Conservation (phyloP, 2,113 vertebrate species). For the Elachura formosa region DNA sequence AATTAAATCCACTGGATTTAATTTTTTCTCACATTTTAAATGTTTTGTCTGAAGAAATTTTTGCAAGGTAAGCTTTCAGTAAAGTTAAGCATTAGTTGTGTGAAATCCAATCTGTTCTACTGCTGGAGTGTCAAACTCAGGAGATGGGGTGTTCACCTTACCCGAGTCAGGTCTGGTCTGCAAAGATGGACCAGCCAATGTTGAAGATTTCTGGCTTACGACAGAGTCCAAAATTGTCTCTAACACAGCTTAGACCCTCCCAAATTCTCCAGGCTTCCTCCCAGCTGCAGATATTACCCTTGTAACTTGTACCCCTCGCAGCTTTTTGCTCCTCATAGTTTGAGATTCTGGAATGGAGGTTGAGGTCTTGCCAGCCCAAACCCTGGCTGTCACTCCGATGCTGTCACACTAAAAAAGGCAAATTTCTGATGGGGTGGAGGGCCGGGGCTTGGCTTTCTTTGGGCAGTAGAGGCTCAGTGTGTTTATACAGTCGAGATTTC, state of each 20-base stretch:
- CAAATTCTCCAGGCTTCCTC: not conserved
- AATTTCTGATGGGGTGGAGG: not conserved
- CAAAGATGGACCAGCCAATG: not conserved
- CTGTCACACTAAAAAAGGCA: not conserved
- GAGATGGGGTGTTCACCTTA: fast-evolving
- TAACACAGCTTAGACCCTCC: not conserved
- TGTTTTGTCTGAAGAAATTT: not conserved
- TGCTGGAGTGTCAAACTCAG: not conserved
- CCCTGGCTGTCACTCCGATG: not conserved
- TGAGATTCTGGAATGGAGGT: not conserved
- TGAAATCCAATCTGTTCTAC: not conserved
- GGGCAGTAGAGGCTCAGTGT: not conserved
- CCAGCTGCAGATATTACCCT: not conserved
- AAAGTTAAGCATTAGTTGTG: not conserved
- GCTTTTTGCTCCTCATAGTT: fast-evolving
- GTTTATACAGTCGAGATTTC: not conserved
- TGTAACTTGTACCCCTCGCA: no score
- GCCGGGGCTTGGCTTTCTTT: not conserved
- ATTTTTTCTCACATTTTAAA: not conserved
- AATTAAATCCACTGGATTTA: not conserved
- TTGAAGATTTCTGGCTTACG: not conserved
- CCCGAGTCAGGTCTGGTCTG: not conserved
- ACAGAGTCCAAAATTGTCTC: not conserved
- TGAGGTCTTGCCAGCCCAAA: not conserved
- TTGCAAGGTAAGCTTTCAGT: not conserved